Evolutionary conservation across 2,888 invertebrate species (phyloP).

Genomic region (Strigamia maritima): DNA sequence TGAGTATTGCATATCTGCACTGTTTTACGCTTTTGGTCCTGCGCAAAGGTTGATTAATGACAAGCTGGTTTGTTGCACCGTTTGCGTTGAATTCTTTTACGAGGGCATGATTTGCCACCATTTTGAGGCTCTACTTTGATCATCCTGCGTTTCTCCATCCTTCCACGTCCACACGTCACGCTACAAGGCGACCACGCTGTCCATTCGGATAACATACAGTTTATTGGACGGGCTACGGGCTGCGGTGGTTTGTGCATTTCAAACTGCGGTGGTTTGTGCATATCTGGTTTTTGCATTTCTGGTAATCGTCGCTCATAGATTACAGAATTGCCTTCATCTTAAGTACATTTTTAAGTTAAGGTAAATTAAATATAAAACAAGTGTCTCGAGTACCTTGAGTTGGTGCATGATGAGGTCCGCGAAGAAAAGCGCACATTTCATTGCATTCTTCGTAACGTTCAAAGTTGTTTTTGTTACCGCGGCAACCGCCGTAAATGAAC

Average conservation of each 20-base stretch:
- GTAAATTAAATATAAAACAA: neutral
- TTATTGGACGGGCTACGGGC: conserved; percentile 43
- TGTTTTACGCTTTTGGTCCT: neutral
- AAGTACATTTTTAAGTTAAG: neutral
- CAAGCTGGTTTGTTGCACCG: conserved; percentile 57
- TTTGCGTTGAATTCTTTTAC: conserved; percentile 59
- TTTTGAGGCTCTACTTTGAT: conserved; percentile 63
- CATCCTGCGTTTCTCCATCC: conserved; percentile 63
- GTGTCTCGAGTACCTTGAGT: neutral
- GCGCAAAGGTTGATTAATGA: neutral
- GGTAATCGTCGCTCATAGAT: neutral
- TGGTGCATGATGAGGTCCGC: neutral
- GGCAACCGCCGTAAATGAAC: conserved; percentile 84
- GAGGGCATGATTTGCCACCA: conserved; percentile 65
- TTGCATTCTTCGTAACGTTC: conserved; percentile 68
- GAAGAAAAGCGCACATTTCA: conserved; percentile 57
- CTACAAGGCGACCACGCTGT: conserved; percentile 79
- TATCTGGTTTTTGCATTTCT: neutral
- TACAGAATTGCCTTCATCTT: neutral
- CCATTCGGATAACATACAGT: conserved; percentile 69
- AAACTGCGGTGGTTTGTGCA: neutral
- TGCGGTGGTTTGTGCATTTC: neutral
- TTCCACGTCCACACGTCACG: conserved; percentile 72
- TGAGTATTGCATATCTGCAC: no score
- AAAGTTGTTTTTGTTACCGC: conserved; percentile 85